Conservation (phyloP, 1,140 invertebrate genomes). For the Mizuhopecten yessoensis region DNA sequence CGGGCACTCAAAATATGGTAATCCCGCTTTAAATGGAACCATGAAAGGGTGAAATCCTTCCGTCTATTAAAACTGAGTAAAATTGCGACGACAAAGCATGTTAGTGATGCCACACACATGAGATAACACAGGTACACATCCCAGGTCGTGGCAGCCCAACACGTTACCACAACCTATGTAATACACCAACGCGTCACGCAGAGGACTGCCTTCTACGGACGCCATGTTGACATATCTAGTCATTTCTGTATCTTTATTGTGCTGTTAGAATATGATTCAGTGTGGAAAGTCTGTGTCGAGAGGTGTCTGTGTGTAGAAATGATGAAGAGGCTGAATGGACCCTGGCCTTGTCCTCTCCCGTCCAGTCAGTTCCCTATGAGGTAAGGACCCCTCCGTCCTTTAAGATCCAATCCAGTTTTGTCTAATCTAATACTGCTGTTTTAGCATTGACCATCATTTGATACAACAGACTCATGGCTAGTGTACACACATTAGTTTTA, state of each 20-base stretch:
- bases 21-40: slow-evolving; percentile 9
- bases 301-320: not conserved
- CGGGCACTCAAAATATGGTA: not conserved
- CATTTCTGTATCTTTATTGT: not conserved
- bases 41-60: not conserved
- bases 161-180: not conserved
- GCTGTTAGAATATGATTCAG: not conserved
- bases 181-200: not conserved
- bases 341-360: not conserved
- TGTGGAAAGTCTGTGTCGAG: not conserved
- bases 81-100: not conserved
- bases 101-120: slow-evolving; percentile 37
- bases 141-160: not conserved
- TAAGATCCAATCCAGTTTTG: not conserved
- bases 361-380: not conserved
- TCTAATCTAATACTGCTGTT: too few relatives aligned
- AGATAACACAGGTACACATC: not conserved
- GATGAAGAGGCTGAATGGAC: not conserved
- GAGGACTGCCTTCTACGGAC: not conserved
- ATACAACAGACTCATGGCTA: too few relatives aligned
- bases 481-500: too few relatives aligned
- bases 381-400: not conserved
- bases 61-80: not conserved
- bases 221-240: not conserved
- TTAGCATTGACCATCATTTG: too few relatives aligned